Base-by-base conservation (phyloP, 2,113 vertebrate species). In the Verasper variegatus region DNA sequence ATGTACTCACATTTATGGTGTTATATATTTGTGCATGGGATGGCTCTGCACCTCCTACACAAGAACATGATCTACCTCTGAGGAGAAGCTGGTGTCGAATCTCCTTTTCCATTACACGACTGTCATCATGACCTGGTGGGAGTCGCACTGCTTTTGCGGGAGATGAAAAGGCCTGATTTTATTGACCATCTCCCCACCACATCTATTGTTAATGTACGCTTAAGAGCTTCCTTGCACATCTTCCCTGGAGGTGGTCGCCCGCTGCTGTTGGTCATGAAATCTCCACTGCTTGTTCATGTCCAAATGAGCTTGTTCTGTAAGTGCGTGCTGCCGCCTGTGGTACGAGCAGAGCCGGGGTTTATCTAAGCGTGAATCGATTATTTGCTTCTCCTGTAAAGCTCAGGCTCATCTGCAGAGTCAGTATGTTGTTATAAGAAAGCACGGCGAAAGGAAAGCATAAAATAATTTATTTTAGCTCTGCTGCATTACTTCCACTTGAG, bases 31-130 rank as follows among this genome's bases (percentile, higher is more conserved):
- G 14, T 68, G 59, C 18, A 65, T 9, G 26, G 15, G 7, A 3
- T 37, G 23, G 17, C 52, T 63, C n/a, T 51, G 31, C 60, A 40
- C 79, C 80, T 85, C 80, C 76, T 13, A 71, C 80, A 72, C 62
- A 61, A 21, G 45, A 67, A 60, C 64, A 61, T 21, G 71, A 68
- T 78, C 74, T 83, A 69, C 47, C 81, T 81, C 49, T 47, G 40
- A 15, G 59, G 56, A 77, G 40, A 58, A 35, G 45, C 57, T 45
- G 18, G 21, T 60, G 49, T 71, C 4, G 17, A 21, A 59, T 60
- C 69, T 51, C 20, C 47, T 81, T 7, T 71, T 73, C 69, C 63
- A 74, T 70, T 71, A 68, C n/a, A 52, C 4, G 26, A 49, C 20
- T 60, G 40, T 18, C 66, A 64, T 72, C 59, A 57, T 6, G 45